phyloP scores from a whole-genome alignment of 1,140 invertebrate species.

The Eubasilissa regina region DNA sequence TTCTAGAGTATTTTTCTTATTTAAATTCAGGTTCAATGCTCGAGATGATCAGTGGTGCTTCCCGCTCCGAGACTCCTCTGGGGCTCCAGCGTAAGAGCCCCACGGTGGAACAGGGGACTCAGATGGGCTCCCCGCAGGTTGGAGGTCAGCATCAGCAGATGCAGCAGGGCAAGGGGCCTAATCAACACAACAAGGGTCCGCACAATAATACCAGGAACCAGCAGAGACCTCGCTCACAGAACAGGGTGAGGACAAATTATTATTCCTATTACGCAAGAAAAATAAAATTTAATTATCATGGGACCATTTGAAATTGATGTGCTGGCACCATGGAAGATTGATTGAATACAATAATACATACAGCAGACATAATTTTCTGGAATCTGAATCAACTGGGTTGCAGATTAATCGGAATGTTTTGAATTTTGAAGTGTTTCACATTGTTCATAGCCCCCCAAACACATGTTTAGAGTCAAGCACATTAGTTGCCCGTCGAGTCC shows the following conservation, averaged over 20 bases:
- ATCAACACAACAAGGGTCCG: conserved; percentile 44
- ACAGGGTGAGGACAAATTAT: conserved; percentile 44
- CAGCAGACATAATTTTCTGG: too few relatives aligned
- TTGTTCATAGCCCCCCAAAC: too few relatives aligned
- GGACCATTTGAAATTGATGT: too few relatives aligned
- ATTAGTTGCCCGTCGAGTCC: too few relatives aligned
- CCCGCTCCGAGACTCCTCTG: conserved; percentile 82
- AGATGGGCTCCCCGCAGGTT: conserved; percentile 70
- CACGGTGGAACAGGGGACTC: conserved; percentile 86
- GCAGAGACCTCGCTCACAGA: conserved; percentile 55
- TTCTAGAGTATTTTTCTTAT: background rate
- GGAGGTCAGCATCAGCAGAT: conserved; percentile 58
- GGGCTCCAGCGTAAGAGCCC: conserved; percentile 81
- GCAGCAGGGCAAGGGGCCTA: conserved; percentile 36
- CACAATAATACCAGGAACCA: conserved; percentile 46
- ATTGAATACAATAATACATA: too few relatives aligned
- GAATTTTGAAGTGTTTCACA: too few relatives aligned
- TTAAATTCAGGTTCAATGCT: conserved; percentile 75
- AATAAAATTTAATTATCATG: too few relatives aligned
- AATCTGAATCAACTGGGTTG: too few relatives aligned
- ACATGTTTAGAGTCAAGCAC: too few relatives aligned
- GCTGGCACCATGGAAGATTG: too few relatives aligned
- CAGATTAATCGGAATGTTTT: too few relatives aligned
- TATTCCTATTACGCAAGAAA: background rate
- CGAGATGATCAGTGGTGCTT: conserved; percentile 83